Base-by-base conservation (phyloP, 2,888 invertebrate species). In the Cheilosia pagana region DNA sequence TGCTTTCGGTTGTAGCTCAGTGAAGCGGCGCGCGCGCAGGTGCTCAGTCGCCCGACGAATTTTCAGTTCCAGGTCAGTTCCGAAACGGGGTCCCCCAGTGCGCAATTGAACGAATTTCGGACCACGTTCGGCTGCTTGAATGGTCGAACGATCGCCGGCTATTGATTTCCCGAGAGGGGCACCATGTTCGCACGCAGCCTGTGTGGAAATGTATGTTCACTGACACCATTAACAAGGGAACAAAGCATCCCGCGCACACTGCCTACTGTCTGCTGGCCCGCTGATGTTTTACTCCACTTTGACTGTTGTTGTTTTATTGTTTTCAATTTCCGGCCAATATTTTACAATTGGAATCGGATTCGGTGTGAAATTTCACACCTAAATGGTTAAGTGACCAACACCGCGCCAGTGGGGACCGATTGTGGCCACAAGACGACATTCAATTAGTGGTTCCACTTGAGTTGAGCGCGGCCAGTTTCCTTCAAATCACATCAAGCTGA, bases 301-400 rank as follows among this genome's bases (percentile, higher is more conserved):
- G 5, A 23, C 12, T 14, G 53, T 31, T 39, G 67, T 59, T 74
- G 68, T 85, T 85, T 75, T 81, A 81, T 85, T 85, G 75, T 85
- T 19, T 68, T 81, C 60, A 81, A 76, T 85, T 85, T 85, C 81
- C 85, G 85, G 75, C 39, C 70, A 72, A 85, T 85, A 79, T 59
- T 79, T 59, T 74, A 85, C 76, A 75, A 85, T 85, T 85, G 70
- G 41, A 71, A 63, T 78, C 52, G 81, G 77, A 81, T 88, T 90
- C 88, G 90, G 91, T 91, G 91, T 91, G 91, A 91, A 91, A 91
- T 91, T 91, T 91, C 91, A 91, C 91, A 91, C 91, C 90, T 89
- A 88, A 90, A 89, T 89, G 90, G 89, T 89, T 89, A 89, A 90
- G 89, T 90, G 90, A 89, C 52, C 78, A 77, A 60, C n/a, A 45